phyloP scores from a whole-genome alignment of 2,797 vertebrate species.

The Tamandua tetradactyla region DNA sequence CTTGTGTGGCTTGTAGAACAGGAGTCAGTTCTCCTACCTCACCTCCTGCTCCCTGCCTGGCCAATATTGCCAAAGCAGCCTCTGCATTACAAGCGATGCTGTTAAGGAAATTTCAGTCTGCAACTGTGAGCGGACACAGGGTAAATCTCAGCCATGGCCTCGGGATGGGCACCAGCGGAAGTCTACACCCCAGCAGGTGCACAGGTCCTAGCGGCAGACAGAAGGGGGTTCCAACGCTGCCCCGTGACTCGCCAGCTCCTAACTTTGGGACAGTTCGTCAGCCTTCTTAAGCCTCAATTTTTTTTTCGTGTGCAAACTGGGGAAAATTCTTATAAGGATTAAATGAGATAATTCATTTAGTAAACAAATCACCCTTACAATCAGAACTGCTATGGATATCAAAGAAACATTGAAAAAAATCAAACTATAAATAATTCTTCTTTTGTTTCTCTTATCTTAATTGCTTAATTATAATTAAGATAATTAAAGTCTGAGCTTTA shows the following conservation, averaged over 20 bases:
- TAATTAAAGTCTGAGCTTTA: slow-evolving; percentile 10
- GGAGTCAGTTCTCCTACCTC: neutral
- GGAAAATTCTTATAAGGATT: neutral
- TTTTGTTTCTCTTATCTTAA: neutral
- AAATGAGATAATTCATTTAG: neutral
- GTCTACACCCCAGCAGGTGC: neutral
- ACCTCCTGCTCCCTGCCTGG: neutral
- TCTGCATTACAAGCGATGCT: neutral
- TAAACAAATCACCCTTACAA: neutral
- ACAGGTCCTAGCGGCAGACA: neutral
- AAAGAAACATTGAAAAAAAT: neutral
- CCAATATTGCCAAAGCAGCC: neutral
- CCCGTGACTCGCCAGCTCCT: neutral
- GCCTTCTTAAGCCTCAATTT: neutral
- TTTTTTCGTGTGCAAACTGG: neutral
- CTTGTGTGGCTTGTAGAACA: neutral
- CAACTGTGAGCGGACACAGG: neutral
- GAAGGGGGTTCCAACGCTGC: neutral
- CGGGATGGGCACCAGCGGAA: neutral
- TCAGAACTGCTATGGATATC: neutral
- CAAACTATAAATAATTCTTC: neutral
- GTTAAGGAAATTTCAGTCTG: neutral
- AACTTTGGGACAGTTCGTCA: neutral
- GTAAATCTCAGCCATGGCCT: neutral
- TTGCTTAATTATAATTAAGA: too few relatives aligned